Base-by-base conservation (phyloP, 2,113 vertebrate genomes). In the Neomonachus schauinslandi region DNA sequence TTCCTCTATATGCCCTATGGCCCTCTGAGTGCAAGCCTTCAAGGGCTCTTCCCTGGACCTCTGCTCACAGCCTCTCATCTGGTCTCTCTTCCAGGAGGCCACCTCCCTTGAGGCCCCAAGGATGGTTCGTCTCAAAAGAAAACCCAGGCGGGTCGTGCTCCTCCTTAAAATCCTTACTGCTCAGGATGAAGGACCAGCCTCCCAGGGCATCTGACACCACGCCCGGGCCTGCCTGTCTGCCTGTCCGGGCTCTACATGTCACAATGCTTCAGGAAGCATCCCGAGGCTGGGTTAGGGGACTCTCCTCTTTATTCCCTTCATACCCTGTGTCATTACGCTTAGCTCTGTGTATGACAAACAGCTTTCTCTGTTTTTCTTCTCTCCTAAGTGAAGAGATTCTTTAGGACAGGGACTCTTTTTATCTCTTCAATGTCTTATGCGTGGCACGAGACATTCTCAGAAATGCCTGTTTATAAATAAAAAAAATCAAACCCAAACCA, bases 221-320 rank as follows among this genome's bases (percentile, higher is more conserved):
- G 13, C n/a, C 42, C 33, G 7, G 13, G 59, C 39, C 10, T 0
- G 5, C 36, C 39, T 0, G 4, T 31, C n/a, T 18, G 18, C 46
- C 87, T 22, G 46, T n/a, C 46, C 49, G 55, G 57, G 42, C 21
- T 49, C 22, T 0, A 5, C 11, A 19, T 31, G 63, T 84, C 55
- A 55, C 5, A 22, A n/a, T 7, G 31, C 46, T 24, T 61, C 59
- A 94, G 72, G 33, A 74, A 15, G n/a, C 22, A n/a, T 24, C 8
- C 19, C 19, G 1, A 81, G 16, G 51, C 57, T 36, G 28, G n/a
- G 12, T 71, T 11, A 42, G 57, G 81, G 13, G 26, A 86, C 46
- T 51, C 51, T 59, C 69, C 7, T 16, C 1, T 28, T 21, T 49
- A 13, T 76, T 65, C 57, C 6, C 63, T 42, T 65, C 26, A 82